These are phyloP conservation scores for Pherbina coryleti DNA, from an alignment of 2,888 invertebrate genomes.

Conservation along the genomic window DNA sequence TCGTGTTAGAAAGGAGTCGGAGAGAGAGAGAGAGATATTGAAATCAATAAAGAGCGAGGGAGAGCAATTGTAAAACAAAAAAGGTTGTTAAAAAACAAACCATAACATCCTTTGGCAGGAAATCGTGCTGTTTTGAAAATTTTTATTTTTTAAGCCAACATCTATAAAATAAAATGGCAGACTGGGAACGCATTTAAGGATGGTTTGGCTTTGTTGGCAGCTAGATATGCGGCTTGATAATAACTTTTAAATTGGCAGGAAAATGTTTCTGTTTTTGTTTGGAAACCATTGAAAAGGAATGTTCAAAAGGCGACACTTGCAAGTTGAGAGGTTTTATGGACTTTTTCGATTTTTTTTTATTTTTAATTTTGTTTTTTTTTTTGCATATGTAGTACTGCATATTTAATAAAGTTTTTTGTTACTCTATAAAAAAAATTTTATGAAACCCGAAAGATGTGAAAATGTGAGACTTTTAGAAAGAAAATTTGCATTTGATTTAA, in stretches of 20 bases:
- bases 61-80: background rate
- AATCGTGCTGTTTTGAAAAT: constrained; percentile 5
- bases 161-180: background rate
- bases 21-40: background rate
- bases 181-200: background rate
- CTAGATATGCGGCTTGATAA: constrained; percentile 34
- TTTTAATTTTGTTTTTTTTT: too few species aligned
- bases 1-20: constrained; percentile 2
- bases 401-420: too few species aligned
- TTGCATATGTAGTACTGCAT: too few species aligned
- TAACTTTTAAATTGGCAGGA: constrained; percentile 41
- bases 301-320: too few species aligned
- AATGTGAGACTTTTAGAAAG: too few species aligned
- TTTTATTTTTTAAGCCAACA: too few species aligned
- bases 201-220: background rate
- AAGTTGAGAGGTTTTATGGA: too few species aligned
- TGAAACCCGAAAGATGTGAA: too few species aligned
- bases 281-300: background rate
- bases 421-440: too few species aligned
- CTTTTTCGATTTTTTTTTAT: too few species aligned
- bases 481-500: too few species aligned
- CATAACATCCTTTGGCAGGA: constrained; percentile 25
- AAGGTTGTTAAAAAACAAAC: background rate
- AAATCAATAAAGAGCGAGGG: background rate
- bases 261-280: constrained; percentile 19